A percentile compares a stretch with the other conserved stretches of the same genome.
Conservation (phyloP, 2,888 invertebrate genomes). For the Drosophila tripunctata region DNA sequence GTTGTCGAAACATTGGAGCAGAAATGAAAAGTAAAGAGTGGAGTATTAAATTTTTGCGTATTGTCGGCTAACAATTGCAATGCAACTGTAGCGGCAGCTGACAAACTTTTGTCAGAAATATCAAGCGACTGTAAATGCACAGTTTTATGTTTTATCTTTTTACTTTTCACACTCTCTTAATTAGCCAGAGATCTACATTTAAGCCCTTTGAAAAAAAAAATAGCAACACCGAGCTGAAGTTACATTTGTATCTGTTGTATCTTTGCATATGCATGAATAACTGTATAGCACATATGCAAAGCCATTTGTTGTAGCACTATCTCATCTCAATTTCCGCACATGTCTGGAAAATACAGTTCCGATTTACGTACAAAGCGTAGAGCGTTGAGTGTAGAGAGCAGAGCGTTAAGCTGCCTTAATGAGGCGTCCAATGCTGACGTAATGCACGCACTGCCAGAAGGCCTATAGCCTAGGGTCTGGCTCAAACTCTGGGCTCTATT, state of each 20-base stretch:
- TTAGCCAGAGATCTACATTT: slow-evolving; percentile 23
- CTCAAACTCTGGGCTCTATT: not conserved
- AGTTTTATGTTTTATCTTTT: slow-evolving; percentile 4
- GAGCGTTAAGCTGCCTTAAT: slow-evolving; percentile 50
- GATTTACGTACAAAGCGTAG: slow-evolving; percentile 44
- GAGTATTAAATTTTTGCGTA: slow-evolving; percentile 41
- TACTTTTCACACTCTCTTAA: slow-evolving; percentile 25
- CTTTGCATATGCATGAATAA: slow-evolving; percentile 27
- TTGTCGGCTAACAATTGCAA: slow-evolving; percentile 61
- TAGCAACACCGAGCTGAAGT: not conserved
- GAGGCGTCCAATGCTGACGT: slow-evolving; percentile 63
- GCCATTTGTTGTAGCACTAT: slow-evolving; percentile 43
- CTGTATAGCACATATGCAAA: slow-evolving; percentile 16
- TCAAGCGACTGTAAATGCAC: slow-evolving; percentile 40
- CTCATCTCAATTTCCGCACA: slow-evolving; percentile 61
- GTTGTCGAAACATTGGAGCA: not conserved
- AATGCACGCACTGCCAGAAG: slow-evolving; percentile 71
- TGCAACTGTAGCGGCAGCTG: slow-evolving; percentile 47
- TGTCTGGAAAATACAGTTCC: slow-evolving; percentile 58
- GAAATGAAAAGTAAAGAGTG: not conserved
- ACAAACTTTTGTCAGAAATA: slow-evolving; percentile 27
- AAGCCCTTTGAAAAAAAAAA: not conserved
- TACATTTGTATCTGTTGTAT: slow-evolving; percentile 8
- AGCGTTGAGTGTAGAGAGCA: not conserved
- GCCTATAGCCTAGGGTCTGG: slow-evolving; percentile 24